phyloP scores from a whole-genome alignment of 2,113 vertebrate genomes.

The Ivindomyrus marchei region DNA sequence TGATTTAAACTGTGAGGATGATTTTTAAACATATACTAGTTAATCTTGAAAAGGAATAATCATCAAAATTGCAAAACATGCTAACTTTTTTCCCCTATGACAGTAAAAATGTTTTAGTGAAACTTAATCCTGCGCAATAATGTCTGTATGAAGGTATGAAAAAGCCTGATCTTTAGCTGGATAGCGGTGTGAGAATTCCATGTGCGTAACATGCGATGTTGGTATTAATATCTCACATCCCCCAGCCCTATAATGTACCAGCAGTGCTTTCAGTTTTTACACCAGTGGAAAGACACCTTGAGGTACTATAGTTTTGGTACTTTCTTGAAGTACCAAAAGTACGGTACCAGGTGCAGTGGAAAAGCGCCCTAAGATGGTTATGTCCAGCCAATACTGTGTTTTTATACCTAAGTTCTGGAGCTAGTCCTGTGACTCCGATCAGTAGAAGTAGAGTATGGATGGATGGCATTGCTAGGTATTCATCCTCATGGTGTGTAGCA shows the following conservation, averaged over 20 bases:
- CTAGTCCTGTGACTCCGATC: background rate
- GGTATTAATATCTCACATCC: too few species aligned
- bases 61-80: background rate
- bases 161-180: background rate
- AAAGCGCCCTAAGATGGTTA: background rate
- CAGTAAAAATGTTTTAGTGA: background rate
- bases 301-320: too few species aligned
- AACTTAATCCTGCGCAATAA: background rate
- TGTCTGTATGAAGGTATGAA: background rate
- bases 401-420: background rate
- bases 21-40: background rate
- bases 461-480: background rate
- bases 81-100: background rate
- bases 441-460: background rate
- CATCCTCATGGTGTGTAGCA: background rate
- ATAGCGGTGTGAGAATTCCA: too few species aligned
- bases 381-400: background rate
- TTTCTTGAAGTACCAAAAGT: background rate
- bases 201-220: too few species aligned
- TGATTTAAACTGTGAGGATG: too few species aligned
- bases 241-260: too few species aligned
- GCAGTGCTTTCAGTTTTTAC: too few species aligned
- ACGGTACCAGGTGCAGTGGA: background rate
- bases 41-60: background rate
- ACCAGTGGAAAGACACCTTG: too few species aligned